These are phyloP conservation scores for Drosophila planitibia DNA, from an alignment of 2,888 invertebrate genomes.

Conservation along the genomic window DNA sequence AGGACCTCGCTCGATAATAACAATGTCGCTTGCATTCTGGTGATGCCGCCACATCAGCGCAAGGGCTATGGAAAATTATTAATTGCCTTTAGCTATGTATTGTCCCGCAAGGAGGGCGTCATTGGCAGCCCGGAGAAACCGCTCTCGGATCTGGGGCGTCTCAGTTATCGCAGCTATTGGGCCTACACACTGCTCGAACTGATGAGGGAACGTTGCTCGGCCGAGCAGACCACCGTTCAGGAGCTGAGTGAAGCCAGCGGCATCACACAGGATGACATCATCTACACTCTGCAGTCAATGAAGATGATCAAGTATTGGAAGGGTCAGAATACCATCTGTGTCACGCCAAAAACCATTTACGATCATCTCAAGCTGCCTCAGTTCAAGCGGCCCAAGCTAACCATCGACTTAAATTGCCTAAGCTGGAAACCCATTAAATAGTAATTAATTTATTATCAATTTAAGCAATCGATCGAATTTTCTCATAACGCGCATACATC, in stretches of 20 bases:
- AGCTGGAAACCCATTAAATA: conserved; percentile 91
- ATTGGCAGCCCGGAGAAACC: conserved; percentile 99
- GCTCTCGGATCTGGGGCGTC: conserved; percentile 96
- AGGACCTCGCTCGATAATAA: conserved; percentile 98
- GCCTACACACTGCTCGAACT: conserved; percentile 97
- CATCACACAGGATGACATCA: conserved; percentile 97
- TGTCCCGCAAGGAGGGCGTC: conserved; percentile 96
- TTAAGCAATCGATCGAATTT: background rate
- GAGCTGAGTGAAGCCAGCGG: conserved; percentile 97
- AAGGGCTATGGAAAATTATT: conserved; percentile 97
- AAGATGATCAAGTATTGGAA: conserved; percentile 99
- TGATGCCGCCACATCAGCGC: conserved; percentile 98
- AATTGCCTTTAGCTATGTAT: conserved; percentile 98
- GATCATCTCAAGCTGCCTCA: conserved; percentile 96
- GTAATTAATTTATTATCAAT: background rate
- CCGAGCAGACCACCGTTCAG: conserved; percentile 94
- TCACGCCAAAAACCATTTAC: conserved; percentile 97
- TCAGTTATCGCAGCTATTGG: conserved; percentile 99
- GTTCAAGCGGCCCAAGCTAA: conserved; percentile 94
- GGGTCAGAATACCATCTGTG: conserved; percentile 98
- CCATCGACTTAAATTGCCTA: conserved; percentile 92
- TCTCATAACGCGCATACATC: background rate
- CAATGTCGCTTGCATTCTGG: conserved; percentile 98
- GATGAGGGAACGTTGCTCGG: conserved; percentile 93
- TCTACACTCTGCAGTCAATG: conserved; percentile 98